These are phyloP conservation scores for Barbus barbus DNA, from an alignment of 2,113 vertebrate genomes.

Conservation along the genomic window DNA sequence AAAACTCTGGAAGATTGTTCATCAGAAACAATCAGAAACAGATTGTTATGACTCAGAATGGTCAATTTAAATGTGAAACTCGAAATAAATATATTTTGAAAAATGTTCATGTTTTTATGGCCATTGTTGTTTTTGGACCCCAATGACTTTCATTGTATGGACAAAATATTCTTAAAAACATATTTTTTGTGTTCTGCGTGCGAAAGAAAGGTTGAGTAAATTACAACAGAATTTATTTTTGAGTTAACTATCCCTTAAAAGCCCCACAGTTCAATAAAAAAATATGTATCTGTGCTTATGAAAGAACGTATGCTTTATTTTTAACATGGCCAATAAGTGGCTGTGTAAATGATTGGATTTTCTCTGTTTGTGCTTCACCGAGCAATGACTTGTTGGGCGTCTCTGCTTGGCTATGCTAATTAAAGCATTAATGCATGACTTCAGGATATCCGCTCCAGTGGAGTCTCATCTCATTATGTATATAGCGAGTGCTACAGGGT, in stretches of 20 bases:
- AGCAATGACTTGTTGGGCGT: conserved; percentile 56
- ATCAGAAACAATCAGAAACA: too few species aligned
- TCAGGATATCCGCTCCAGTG: conserved; percentile 46
- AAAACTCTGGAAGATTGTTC: not conserved
- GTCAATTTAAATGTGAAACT: not conserved
- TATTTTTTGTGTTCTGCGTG: not conserved
- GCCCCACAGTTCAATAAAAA: not conserved
- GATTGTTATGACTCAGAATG: not conserved
- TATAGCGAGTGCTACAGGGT: conserved; percentile 37
- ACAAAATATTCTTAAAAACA: not conserved
- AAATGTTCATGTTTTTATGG: not conserved
- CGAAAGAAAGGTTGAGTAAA: not conserved
- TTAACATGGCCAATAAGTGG: conserved; percentile 28
- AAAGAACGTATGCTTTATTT: not conserved
- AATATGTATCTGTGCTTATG: not conserved
- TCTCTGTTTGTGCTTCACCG: conserved; percentile 46
- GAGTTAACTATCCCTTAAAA: not conserved
- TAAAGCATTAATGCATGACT: conserved; percentile 52
- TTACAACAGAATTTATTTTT: not conserved
- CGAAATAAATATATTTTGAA: not conserved
- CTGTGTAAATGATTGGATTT: conserved; percentile 50
- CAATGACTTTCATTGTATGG: not conserved
- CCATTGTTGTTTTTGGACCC: not conserved
- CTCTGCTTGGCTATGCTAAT: conserved; percentile 55
- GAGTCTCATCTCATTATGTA: conserved; percentile 48